These are phyloP conservation scores for Lepidocyrtinus sp. DNA, from an alignment of 2,888 invertebrate species.

Conservation along the genomic window DNA sequence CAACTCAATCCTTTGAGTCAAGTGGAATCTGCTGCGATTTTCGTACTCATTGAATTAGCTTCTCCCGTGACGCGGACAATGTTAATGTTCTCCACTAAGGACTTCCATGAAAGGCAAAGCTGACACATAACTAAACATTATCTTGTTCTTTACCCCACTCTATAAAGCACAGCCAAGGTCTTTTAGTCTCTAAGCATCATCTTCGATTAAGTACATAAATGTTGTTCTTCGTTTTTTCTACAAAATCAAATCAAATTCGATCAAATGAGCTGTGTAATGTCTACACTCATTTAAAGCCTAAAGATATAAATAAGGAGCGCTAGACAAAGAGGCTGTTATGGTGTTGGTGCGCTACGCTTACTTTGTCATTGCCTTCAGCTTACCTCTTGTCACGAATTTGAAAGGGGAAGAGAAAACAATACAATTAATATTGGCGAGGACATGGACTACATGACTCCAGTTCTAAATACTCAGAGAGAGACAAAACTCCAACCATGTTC, in stretches of 20 bases:
- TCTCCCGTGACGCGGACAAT: conserved; percentile 45
- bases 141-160: conserved; percentile 33
- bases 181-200: conserved; percentile 41
- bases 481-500: background rate
- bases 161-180: conserved; percentile 50
- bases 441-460: conserved; percentile 24
- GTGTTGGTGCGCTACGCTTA: background rate
- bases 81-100: conserved; percentile 45
- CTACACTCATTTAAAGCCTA: background rate
- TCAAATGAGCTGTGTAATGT: background rate
- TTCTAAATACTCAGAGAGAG: background rate
- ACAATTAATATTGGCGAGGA: conserved; percentile 44
- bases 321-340: background rate
- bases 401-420: background rate
- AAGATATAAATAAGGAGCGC: background rate
- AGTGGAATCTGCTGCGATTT: no score
- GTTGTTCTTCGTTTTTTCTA: background rate
- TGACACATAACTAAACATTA: conserved; percentile 49
- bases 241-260: background rate
- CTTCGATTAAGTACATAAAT: conserved; percentile 12
- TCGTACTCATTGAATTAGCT: background rate
- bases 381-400: background rate
- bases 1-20: no score
- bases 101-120: conserved; percentile 58
- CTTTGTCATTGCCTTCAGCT: background rate